Evolutionary conservation across 2,113 vertebrate genomes (phyloP), one percentile per base, ranked within the genome.

Genomic region (Syngnathus typhle): DNA sequence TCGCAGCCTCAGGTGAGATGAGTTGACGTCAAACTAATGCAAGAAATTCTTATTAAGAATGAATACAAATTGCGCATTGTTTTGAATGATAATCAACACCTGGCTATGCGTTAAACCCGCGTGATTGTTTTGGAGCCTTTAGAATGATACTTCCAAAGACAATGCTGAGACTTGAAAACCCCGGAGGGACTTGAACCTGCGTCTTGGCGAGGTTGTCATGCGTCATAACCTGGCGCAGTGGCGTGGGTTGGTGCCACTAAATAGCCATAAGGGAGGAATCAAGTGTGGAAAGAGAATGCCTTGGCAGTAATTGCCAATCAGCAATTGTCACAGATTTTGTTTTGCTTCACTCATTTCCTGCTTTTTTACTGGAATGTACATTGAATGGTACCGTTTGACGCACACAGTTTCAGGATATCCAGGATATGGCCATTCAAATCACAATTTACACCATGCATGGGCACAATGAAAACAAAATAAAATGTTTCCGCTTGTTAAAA

Each of bases 1-100:
- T 90, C n/a, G 85, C 79, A 81, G 86, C 76, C 13, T 85, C 88
- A 89, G 89, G 89, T 90, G 80, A 89, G 80, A 89, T 18, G 27
- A 21, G 2, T 51, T n/a, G 7, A 23, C 52, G 27, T 27, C 52
- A 13, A 55, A 27, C 6, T 36, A 15, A 51, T 51, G 16, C 27
- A 32, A 32, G 27, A 32, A 32, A 32, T 32, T 32, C 27, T 32
- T 32, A 32, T 32, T 49, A 19, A 12, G 55, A 12, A 32, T 58
- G 32, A 15, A 36, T 58, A 7, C 13, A 4, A 52, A 13, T 52
- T 12, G n/a, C 39, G 44, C 3, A 5, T 62, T 32, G 18, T 64
- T 64, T 63, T 12, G 18, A 18, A 39, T 19, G 19, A 12, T n/a
- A 37, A n/a, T 39, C 15, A 16, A 36, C 21, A 4, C 6, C 5